Conservation (phyloP, 2,797 vertebrate species). For the Graptemys geographica region DNA sequence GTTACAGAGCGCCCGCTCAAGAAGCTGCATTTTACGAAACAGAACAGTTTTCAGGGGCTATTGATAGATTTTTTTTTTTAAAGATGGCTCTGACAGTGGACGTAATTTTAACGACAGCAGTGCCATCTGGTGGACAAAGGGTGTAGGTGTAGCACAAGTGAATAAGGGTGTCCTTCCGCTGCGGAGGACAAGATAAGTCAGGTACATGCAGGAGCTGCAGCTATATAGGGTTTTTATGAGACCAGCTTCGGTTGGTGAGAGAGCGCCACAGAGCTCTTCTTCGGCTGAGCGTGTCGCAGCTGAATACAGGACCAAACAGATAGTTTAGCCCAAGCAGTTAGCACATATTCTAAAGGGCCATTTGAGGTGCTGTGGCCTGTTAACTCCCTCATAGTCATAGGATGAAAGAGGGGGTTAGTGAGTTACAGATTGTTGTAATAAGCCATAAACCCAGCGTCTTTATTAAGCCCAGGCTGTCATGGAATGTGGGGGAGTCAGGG, state of each 20-base stretch:
- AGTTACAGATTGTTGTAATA: too few species aligned
- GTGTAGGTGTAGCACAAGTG: neutral
- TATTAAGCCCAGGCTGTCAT: neutral
- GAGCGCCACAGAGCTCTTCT: too few species aligned
- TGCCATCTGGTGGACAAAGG: neutral
- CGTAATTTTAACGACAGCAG: neutral
- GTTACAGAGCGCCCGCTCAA: neutral
- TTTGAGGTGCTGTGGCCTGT: too few species aligned
- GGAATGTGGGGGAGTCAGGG: too few species aligned
- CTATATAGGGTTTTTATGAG: neutral
- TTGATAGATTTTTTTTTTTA: neutral
- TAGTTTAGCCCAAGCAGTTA: too few species aligned
- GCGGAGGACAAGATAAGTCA: neutral
- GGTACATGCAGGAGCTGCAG: too few species aligned
- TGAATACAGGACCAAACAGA: too few species aligned
- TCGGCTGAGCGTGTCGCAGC: too few species aligned
- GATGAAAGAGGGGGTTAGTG: too few species aligned
- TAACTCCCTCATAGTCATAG: too few species aligned
- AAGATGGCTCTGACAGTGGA: neutral
- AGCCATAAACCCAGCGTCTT: neutral
- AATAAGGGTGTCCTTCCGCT: neutral
- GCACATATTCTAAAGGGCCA: too few species aligned
- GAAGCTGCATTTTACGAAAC: too few species aligned
- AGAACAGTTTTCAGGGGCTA: neutral
- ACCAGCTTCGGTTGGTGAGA: neutral